phyloP scores from a whole-genome alignment of 2,888 invertebrate genomes.

The Drosophila algonquin region DNA sequence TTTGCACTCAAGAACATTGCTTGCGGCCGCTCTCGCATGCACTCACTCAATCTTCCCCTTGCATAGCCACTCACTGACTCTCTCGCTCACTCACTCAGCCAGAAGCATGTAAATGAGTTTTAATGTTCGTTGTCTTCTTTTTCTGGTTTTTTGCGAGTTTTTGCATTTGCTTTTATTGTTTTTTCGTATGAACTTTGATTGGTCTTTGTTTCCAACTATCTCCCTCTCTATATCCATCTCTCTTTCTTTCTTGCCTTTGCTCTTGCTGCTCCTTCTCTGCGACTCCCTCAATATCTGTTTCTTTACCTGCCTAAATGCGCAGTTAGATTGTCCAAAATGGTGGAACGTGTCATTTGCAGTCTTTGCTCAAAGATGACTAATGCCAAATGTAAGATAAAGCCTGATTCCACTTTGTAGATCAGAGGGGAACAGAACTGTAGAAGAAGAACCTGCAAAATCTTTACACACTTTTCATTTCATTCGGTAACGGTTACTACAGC shows the following conservation, averaged over 20 bases:
- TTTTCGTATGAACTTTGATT: slow-evolving; percentile 40
- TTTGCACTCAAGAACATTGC: slow-evolving; percentile 58
- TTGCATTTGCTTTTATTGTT: slow-evolving; percentile 8
- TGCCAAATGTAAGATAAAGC: slow-evolving; percentile 27
- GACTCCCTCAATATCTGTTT: neutral
- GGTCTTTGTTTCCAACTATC: slow-evolving; percentile 31
- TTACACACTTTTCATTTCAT: slow-evolving; percentile 66
- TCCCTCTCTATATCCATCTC: slow-evolving; percentile 5
- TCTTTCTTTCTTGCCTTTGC: slow-evolving; percentile 6
- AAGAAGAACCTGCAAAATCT: slow-evolving; percentile 27
- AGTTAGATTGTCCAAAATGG: slow-evolving; percentile 55
- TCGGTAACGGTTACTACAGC: slow-evolving; percentile 31
- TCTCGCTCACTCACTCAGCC: slow-evolving; percentile 29
- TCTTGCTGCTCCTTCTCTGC: neutral
- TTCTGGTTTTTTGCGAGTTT: slow-evolving; percentile 22
- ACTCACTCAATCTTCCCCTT: slow-evolving; percentile 6
- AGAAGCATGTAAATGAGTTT: slow-evolving; percentile 64
- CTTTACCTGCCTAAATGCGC: slow-evolving; percentile 37
- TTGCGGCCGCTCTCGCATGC: slow-evolving; percentile 19
- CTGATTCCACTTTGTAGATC: neutral
- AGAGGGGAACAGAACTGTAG: slow-evolving; percentile 21
- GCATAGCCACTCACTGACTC: neutral
- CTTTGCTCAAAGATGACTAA: slow-evolving; percentile 37
- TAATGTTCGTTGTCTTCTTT: slow-evolving; percentile 27
- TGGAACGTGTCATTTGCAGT: slow-evolving; percentile 45